Evolutionary conservation across 2,888 invertebrate genomes (phyloP).

Genomic region (Crocallis elinguaria): DNA sequence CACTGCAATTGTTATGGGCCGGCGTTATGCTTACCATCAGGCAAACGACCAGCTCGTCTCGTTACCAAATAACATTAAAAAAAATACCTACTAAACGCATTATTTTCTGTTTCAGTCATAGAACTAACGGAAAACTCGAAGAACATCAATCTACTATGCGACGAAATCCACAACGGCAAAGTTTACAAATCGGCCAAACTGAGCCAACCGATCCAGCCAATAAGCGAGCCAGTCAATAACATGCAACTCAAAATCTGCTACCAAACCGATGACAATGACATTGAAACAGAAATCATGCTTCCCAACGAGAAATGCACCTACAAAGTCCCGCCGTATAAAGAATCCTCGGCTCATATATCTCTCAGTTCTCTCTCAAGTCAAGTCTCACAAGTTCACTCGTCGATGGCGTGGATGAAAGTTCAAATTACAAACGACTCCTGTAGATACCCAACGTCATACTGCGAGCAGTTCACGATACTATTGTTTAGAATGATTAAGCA

Average conservation of each 20-base stretch:
- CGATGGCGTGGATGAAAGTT: constrained; percentile 82
- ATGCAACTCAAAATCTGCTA: constrained; percentile 74
- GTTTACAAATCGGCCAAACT: constrained; percentile 68
- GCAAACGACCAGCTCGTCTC: too few relatives aligned
- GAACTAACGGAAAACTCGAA: constrained; percentile 85
- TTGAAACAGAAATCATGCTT: constrained; percentile 71
- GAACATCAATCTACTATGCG: constrained; percentile 76
- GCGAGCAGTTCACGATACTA: constrained; percentile 85
- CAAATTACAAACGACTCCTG: constrained; percentile 71
- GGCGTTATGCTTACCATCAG: too few relatives aligned
- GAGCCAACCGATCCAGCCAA: constrained; percentile 42
- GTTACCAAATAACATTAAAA: too few relatives aligned
- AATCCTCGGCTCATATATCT: constrained; percentile 62
- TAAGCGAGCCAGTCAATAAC: constrained; percentile 52
- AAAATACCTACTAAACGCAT: too few relatives aligned
- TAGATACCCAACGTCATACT: constrained; percentile 80
- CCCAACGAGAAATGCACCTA: constrained; percentile 70
- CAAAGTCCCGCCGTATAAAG: constrained; percentile 69
- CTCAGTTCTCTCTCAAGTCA: constrained; percentile 68
- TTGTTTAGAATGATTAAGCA: constrained; percentile 86
- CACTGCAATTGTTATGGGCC: too few relatives aligned
- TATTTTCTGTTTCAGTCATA: constrained; percentile 83
- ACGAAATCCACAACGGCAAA: constrained; percentile 86
- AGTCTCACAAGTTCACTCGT: constrained; percentile 67
- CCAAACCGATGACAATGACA: constrained; percentile 61